Evolutionary conservation across 1,140 invertebrate species (phyloP).

Genomic region (Eupeodes corollae): DNA sequence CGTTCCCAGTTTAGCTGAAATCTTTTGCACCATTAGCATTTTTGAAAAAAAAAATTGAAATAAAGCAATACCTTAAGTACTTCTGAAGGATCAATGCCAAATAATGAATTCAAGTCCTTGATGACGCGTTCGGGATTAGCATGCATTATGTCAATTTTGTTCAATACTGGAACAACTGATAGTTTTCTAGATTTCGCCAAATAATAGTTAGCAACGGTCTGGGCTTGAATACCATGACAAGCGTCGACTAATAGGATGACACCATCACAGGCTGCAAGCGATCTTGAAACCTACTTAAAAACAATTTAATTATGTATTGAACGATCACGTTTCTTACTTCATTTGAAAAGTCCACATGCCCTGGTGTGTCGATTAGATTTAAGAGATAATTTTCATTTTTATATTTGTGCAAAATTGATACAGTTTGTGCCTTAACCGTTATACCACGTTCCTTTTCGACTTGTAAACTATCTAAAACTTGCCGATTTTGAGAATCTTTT

Average conservation of each 20-base stretch:
- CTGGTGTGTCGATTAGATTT: constrained; percentile 96
- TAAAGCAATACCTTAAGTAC: constrained; percentile 46
- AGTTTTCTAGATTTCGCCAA: constrained; percentile 76
- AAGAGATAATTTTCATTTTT: constrained; percentile 64
- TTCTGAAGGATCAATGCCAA: constrained; percentile 55
- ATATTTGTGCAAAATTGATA: constrained; percentile 69
- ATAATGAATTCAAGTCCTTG: constrained; percentile 70
- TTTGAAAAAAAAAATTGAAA: background rate
- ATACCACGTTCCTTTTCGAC: constrained; percentile 94
- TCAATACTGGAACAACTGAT: constrained; percentile 82
- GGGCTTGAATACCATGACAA: constrained; percentile 93
- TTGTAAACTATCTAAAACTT: constrained; percentile 44
- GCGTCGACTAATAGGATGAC: constrained; percentile 92
- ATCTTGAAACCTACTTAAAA: constrained; percentile 51
- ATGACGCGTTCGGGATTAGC: constrained; percentile 73
- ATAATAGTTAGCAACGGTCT: constrained; percentile 95
- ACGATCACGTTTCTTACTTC: constrained; percentile 55
- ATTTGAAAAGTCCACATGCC: constrained; percentile 96
- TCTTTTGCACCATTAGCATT: constrained; percentile 27
- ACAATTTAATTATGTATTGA: background rate
- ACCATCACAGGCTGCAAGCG: constrained; percentile 86
- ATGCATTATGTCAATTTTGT: constrained; percentile 92
- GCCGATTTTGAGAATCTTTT: constrained; percentile 52
- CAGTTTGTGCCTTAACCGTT: constrained; percentile 96
- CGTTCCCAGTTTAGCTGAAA: constrained; percentile 83